phyloP scores from a whole-genome alignment of 2,888 invertebrate genomes.

The Meganola albula region DNA sequence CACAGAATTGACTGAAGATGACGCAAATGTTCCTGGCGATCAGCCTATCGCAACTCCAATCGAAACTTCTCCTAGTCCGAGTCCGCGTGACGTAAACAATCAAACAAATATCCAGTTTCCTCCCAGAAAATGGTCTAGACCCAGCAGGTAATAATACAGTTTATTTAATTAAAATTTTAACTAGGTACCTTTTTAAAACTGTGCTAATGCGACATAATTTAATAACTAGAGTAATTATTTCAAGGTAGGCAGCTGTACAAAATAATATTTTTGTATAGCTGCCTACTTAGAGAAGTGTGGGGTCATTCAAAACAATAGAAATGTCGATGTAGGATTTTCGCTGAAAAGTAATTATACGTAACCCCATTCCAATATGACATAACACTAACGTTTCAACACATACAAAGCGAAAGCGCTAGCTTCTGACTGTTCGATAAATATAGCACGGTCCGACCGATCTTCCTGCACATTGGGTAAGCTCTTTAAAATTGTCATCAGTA shows the following conservation, averaged over 20 bases:
- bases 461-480: conserved; percentile 71
- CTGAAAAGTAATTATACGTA: conserved; percentile 17
- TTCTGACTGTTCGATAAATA: conserved; percentile 69
- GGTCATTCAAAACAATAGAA: no score
- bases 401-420: conserved; percentile 71
- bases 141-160: conserved; percentile 59
- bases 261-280: no score
- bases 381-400: conserved; percentile 58
- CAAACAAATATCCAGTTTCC: conserved; percentile 42
- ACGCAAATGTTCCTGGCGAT: conserved; percentile 42
- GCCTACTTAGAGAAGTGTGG: no score
- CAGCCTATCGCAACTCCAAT: conserved; percentile 51
- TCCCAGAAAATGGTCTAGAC: conserved; percentile 67
- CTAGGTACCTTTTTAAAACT: no score
- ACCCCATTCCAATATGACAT: conserved; percentile 48
- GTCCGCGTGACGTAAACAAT: conserved; percentile 48
- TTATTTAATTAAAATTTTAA: conserved; percentile 22
- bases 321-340: no score
- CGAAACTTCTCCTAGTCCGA: conserved; percentile 65
- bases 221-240: no score
- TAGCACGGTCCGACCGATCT: conserved; percentile 61
- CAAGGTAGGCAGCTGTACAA: no score
- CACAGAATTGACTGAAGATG: conserved; percentile 68
- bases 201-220: no score
- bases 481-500: conserved; percentile 74